Base-by-base conservation (phyloP, 2,888 invertebrate genomes). In the Cryptophagus acutangulus region DNA sequence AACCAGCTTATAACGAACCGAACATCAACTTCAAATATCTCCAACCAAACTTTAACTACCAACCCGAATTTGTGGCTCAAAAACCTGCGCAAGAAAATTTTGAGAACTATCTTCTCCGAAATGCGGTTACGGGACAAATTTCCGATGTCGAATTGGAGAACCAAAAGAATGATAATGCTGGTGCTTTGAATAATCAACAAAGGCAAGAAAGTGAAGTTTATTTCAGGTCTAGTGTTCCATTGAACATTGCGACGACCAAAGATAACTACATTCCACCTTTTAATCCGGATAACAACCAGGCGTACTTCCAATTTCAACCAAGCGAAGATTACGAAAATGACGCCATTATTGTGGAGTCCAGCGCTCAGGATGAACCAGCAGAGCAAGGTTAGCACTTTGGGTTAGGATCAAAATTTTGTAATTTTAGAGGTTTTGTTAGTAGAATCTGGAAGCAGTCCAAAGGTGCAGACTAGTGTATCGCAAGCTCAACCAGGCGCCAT, bases 291-390 rank as follows among this genome's bases (percentile, higher is more conserved):
- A n/a, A n/a, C 24, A 20, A 20, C 24, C 6, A 20, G 6, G 24
- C 14, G 3, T 49, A 46, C 36, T 45, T 48, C 14, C 48, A 49
- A 5, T 31, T 43, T 4, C 48, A 53, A 3, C 69, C 71, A n/a
- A n/a, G n/a, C 45, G 63, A 69, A 9, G 67, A 72, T 2, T 69
- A 72, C 33, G 74, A 75, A 24, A 73, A 75, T 52, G 73, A 76
- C 24, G 71, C 75, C 38, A 68, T 72, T 2, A 58, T 69, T 2
- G 68, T 72, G 9, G 71, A 74, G 43, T 66, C 73, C 0, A 70
- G 66, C 43, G 63, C 69, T 52, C 73, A 74, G 1, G 73, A 55
- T 14, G 46, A 14, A 17, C 43, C 15, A 26, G 10, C 67, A 4
- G n/a, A n/a, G n/a, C n/a, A n/a, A n/a, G n/a, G n/a, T n/a, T n/a